A percentile compares a stretch with the other conserved stretches of the same genome.
Conservation (phyloP, 2,888 invertebrate species). For the Patella depressa region DNA sequence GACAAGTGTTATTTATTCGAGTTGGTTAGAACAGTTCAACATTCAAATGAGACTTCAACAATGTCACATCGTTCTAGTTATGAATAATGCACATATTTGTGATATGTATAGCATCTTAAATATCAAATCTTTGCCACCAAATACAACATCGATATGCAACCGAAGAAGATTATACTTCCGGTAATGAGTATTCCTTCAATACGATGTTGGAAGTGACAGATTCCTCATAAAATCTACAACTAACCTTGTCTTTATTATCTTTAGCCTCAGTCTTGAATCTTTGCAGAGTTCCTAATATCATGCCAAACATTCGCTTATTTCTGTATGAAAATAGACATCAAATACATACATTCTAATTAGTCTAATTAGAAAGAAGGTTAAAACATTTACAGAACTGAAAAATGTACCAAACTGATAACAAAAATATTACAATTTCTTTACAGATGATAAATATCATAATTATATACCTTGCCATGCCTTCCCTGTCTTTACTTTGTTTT, state of each 20-base stretch:
- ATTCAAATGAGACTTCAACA: no score
- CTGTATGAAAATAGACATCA: slow-evolving; percentile 73
- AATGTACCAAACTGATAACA: no score
- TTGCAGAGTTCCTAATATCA: slow-evolving; percentile 92
- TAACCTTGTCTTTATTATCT: slow-evolving; percentile 85
- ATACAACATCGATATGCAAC: background rate
- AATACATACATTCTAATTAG: background rate
- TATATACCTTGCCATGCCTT: slow-evolving; percentile 75
- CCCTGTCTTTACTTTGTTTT: slow-evolving; percentile 86
- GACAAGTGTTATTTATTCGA: no score
- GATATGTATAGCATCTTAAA: background rate
- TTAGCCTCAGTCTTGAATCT: slow-evolving; percentile 96
- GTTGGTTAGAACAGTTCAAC: no score
- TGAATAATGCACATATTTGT: no score
- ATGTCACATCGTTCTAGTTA: no score
- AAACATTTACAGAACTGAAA: no score
- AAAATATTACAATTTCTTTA: no score
- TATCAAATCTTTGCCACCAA: background rate
- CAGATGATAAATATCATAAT: background rate
- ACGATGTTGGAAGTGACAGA: no score
- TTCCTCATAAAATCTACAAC: slow-evolving; percentile 21
- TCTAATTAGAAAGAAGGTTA: no score
- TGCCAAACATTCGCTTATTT: slow-evolving; percentile 96
- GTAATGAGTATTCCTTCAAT: no score
- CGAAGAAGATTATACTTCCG: no score